Percentiles rank a stretch among this genome's conserved stretches.
These are phyloP conservation scores for Monodelphis domestica DNA, from an alignment of 2,797 vertebrate species.

Conservation along the genomic window DNA sequence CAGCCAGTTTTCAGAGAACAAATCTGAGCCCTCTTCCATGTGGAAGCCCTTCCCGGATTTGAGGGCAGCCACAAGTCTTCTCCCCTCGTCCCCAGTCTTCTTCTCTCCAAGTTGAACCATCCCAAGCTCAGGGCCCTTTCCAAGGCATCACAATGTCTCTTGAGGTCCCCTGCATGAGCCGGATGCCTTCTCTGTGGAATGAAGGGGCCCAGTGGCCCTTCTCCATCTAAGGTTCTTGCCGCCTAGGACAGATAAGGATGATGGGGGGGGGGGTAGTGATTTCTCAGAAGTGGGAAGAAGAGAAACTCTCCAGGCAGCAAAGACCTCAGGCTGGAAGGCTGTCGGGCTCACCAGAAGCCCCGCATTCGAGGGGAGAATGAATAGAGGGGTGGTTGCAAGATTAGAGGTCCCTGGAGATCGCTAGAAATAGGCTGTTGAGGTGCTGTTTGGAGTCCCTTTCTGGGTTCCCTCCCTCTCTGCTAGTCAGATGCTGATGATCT, in stretches of 20 bases:
- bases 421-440: not conserved
- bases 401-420: not conserved
- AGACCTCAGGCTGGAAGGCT: not conserved
- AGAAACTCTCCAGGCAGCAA: not conserved
- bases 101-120: not conserved
- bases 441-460: not conserved
- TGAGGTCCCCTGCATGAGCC: not conserved
- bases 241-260: not conserved
- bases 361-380: not conserved
- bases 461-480: not conserved
- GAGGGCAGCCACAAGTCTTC: not conserved
- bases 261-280: not conserved
- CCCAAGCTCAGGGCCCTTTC: not conserved
- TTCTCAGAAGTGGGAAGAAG: not conserved
- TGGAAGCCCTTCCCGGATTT: not conserved
- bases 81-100: not conserved
- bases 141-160: not conserved
- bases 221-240: not conserved
- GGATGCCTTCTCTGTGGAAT: not conserved
- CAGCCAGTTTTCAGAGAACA: not conserved
- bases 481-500: not conserved
- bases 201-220: not conserved
- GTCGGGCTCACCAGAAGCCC: not conserved
- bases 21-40: not conserved
- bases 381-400: too few relatives aligned